Conservation (phyloP, 2,888 invertebrate genomes). For the Eumacrocentrus americanus region DNA sequence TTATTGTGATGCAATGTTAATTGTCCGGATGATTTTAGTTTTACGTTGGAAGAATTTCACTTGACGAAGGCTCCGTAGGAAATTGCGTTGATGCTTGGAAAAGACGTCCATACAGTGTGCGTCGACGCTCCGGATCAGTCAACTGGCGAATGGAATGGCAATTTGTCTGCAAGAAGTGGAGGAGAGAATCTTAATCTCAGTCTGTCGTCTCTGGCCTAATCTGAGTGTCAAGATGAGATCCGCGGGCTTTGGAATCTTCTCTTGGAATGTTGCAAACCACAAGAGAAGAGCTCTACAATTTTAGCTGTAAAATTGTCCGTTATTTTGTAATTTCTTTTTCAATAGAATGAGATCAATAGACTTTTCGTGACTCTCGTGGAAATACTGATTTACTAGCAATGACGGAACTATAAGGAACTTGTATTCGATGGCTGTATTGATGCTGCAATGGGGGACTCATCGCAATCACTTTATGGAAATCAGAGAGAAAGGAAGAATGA, state of each 20-base stretch:
- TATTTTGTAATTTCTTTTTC: background rate
- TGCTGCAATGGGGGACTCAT: constrained; percentile 1
- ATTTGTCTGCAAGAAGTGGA: constrained; percentile 2
- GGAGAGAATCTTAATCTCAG: constrained; percentile 6
- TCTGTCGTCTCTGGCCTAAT: background rate
- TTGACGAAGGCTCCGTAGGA: background rate
- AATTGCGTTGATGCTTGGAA: background rate
- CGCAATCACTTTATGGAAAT: background rate
- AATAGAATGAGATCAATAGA: constrained; percentile 2
- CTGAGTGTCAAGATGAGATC: background rate
- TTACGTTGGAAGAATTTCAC: background rate
- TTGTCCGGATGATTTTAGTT: too few relatives aligned
- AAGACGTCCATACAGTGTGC: too few relatives aligned
- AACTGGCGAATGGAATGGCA: constrained; percentile 2
- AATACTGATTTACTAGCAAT: background rate
- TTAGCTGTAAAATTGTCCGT: background rate
- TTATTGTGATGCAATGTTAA: too few relatives aligned
- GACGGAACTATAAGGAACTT: too few relatives aligned
- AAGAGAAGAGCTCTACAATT: constrained; percentile 1
- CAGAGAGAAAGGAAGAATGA: background rate
- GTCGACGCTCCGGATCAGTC: too few relatives aligned
- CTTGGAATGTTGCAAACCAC: background rate
- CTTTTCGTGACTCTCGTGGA: constrained; percentile 12
- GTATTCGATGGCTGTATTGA: constrained; percentile 9
- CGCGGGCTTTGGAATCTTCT: constrained; percentile 3